Evolutionary conservation across 2,797 vertebrate species (phyloP), one percentile per base, ranked within the genome.

Genomic region (Enteromius paludinosus): DNA sequence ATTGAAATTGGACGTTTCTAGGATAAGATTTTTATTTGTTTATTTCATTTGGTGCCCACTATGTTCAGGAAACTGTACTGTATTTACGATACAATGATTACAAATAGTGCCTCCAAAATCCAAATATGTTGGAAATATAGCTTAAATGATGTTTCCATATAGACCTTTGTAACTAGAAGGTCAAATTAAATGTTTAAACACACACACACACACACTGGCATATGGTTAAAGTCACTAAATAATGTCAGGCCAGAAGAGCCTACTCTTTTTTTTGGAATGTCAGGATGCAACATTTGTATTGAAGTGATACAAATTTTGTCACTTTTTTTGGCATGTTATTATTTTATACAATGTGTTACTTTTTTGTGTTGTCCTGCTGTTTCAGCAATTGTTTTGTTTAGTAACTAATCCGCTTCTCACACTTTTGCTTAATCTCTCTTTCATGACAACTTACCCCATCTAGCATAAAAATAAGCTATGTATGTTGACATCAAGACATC

Each of bases 1-100:
- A 82, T 14, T 49, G 74, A 94, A 95, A 95, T 95, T 94, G 92
- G 92, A 94, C 86, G 92, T 95, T 95, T 93, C 95, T 90, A 71
- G 87, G 89, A 91, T 89, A 90, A 92, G 84, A 86, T 82, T 38
- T 54, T 35, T 28, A 54, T 54, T 23, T 4, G 15, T 23, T 73
- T 38, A 23, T 73, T 73, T n/a, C 2, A 38, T 54, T 74, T 9
- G 33, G 12, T 25, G 72, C 1, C 15, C 9, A 35, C 52, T 17
- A 23, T n/a, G 28, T 71, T 49, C 20, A n/a, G 14, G 52, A 49
- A 72, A n/a, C 69, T 49, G 66, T 69, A 18, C 9, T 72, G 28
- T 33, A n/a, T 33, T 33, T 5, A 49, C 4, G 28, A 23, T 38
- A 73, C 14, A n/a, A 20, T n/a, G 5, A 56, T 9, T 15, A 8